Base-by-base conservation (phyloP, 2,113 vertebrate genomes). In the Mixornis gularis region DNA sequence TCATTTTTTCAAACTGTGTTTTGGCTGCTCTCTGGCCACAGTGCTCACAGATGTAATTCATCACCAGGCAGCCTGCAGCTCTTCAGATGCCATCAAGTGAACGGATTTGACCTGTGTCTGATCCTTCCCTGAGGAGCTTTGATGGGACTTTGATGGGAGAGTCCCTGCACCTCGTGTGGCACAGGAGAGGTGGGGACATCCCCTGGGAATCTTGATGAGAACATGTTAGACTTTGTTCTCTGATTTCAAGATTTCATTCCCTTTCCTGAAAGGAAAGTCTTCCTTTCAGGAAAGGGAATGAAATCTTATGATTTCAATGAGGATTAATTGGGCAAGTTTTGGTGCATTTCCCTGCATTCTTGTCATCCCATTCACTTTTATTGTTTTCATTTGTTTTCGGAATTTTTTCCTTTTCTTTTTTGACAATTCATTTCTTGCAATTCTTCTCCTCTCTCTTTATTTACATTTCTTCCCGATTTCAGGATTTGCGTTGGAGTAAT, bases 211-310 rank as follows among this genome's bases (percentile, higher is more conserved):
- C 48, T 71, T 0, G 0, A 17, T 17, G 38, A 36, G 36, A 71
- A 9, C 1, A 0, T 2, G 29, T 48, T 48, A 13, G 22, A 48
- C 46, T 24, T 24, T 48, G 46, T 48, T 13, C 46, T 48, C 46
- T 3, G 12, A 48, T 48, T 48, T 48, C 46, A 48, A 24, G 12
- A 48, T 24, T 46, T 46, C 21, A 22, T 46, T 46, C 21, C 46
- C 46, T 46, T 22, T 12, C 46, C 46, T 22, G 46, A 46, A 46
- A 22, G 36, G 36, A 36, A 36, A 36, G 20, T 44, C 44, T 20
- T 44, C 44, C 44, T 21, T 21, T 46, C 43, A 53, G 53, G 53
- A 56, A n/a, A 56, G 20, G 53, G 32, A 56, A 56, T 14, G 53
- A 56, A 55, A n/a, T n/a, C 53, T 56, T 56, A 32, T 3, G 6